Evolutionary conservation across 30 jellyfish, hydroid and myxozoan species (phyloP).

Genomic region (Phacellophora camtschatica): DNA sequence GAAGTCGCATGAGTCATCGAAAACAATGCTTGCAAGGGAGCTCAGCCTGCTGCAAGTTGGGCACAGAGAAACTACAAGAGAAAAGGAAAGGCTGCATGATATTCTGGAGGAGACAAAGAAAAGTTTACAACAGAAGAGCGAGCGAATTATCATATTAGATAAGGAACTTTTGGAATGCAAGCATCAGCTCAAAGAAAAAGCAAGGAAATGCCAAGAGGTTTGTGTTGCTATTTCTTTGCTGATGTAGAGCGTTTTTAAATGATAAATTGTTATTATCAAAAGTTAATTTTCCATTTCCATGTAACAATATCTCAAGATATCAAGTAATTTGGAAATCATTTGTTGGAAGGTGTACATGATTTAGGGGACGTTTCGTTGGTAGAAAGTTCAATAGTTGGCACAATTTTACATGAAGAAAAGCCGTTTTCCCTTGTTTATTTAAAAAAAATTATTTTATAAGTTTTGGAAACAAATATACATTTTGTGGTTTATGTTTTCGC

Average conservation of each 20-base stretch:
- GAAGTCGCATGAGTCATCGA: conserved; percentile 55
- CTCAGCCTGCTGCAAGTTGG: conserved; percentile 42
- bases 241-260: background rate
- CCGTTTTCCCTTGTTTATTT: no score
- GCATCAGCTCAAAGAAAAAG: conserved; percentile 44
- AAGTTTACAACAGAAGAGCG: conserved; percentile 28
- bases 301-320: no score
- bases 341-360: no score
- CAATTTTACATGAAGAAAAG: no score
- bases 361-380: no score
- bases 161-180: conserved; percentile 36
- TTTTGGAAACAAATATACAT: no score
- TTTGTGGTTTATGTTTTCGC: no score
- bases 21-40: conserved; percentile 35
- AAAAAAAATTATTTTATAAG: no score
- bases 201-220: conserved; percentile 50
- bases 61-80: conserved; percentile 55
- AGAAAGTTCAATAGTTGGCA: no score
- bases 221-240: background rate
- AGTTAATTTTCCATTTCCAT: no score
- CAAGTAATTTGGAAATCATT: no score
- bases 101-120: conserved; percentile 36
- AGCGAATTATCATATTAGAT: conserved; percentile 5
- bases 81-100: conserved; percentile 48
- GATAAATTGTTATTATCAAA: no score